Conservation (phyloP, 2,888 invertebrate genomes). For the Margaritifera margaritifera region DNA sequence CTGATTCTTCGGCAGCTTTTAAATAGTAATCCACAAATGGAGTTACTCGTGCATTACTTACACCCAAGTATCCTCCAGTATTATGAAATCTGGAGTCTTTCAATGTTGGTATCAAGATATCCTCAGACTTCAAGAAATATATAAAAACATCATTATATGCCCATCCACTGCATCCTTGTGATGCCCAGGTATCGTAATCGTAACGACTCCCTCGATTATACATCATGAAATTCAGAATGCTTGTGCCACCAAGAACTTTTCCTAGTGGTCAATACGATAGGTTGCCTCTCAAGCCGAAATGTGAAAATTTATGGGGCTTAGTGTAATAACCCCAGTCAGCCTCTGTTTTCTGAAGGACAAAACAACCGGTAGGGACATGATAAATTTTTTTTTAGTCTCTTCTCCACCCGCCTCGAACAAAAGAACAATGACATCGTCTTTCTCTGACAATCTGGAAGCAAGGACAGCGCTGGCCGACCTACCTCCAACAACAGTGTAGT, state of each 20-base stretch:
- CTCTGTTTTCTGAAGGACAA: constrained; percentile 61
- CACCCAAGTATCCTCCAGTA: constrained; percentile 53
- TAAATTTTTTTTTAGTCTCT: constrained; percentile 70
- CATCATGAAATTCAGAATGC: constrained; percentile 91
- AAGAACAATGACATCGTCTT: constrained; percentile 60
- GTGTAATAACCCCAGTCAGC: constrained; percentile 73
- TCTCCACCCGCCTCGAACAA: constrained; percentile 73
- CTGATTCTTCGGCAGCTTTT: constrained; percentile 78
- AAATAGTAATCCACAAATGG: constrained; percentile 52
- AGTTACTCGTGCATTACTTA: constrained; percentile 48
- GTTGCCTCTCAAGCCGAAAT: constrained; percentile 59
- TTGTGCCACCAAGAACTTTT: constrained; percentile 90
- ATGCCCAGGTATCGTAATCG: constrained; percentile 92
- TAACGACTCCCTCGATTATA: constrained; percentile 88
- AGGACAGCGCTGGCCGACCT: constrained; percentile 74
- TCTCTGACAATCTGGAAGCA: constrained; percentile 72
- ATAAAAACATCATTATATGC: constrained; percentile 84
- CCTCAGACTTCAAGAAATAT: constrained; percentile 75
- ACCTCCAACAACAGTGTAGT: constrained; percentile 67
- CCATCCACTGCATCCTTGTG: constrained; percentile 91
- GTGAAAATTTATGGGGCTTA: constrained; percentile 65
- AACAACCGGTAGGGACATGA: constrained; percentile 73
- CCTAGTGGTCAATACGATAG: constrained; percentile 92
- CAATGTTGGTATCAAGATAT: constrained; percentile 64
- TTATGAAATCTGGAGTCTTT: constrained; percentile 56